A percentile compares a stretch with the other conserved stretches of the same genome.
Evolutionary conservation across 1,140 invertebrate species (phyloP).

Genomic region (Eupeodes corollae): DNA sequence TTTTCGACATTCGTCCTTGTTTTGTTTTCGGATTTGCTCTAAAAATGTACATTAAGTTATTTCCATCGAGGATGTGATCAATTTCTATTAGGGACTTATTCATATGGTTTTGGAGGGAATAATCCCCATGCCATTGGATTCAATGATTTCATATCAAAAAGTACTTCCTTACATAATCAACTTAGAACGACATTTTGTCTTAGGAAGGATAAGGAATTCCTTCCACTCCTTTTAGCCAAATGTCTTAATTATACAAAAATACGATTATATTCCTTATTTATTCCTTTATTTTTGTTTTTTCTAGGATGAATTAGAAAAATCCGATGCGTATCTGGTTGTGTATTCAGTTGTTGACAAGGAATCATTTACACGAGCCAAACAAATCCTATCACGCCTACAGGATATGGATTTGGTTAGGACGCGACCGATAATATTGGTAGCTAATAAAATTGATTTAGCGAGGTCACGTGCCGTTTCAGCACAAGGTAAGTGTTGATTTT

Average conservation of each 20-base stretch:
- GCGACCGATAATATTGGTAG: constrained; percentile 76
- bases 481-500: constrained; percentile 55
- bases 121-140: no score
- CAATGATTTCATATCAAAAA: no score
- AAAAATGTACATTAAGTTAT: no score
- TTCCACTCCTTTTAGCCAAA: no score
- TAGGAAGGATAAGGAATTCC: no score
- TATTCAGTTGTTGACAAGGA: constrained; percentile 86
- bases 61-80: no score
- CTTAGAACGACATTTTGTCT: no score
- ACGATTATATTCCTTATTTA: background rate
- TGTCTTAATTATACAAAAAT: background rate
- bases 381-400: constrained; percentile 59
- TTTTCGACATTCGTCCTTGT: no score
- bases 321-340: constrained; percentile 76
- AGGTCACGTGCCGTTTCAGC: constrained; percentile 76
- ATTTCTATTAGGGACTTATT: no score
- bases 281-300: constrained; percentile 2
- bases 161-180: no score
- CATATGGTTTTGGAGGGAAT: no score
- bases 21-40: no score
- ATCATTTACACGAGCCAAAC: constrained; percentile 72
- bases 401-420: constrained; percentile 62
- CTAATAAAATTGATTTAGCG: constrained; percentile 91
- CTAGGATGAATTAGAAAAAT: constrained; percentile 61